Evolutionary conservation across 1,140 invertebrate species (phyloP).

Genomic region (Nasonia longicornis): DNA sequence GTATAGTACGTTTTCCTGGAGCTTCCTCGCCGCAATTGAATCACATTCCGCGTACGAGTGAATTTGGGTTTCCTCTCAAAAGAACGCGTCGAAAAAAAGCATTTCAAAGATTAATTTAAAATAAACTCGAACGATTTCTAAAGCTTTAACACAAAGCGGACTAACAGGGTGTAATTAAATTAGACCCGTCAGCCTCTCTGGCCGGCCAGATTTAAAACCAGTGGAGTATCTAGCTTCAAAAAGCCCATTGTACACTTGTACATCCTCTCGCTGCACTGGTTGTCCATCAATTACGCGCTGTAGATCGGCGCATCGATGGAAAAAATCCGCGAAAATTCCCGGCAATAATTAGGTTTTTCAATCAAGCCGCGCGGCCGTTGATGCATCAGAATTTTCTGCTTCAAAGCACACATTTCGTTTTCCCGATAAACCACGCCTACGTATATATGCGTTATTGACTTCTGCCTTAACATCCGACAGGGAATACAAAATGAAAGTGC

Average conservation of each 20-base stretch:
- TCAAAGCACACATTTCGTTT: not conserved
- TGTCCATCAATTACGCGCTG: not conserved
- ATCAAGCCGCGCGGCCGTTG: not conserved
- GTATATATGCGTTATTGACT: not conserved
- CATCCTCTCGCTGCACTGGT: not conserved
- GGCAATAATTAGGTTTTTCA: not conserved
- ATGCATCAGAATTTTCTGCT: not conserved
- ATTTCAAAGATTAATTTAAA: too few relatives aligned
- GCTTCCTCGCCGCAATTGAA: too few relatives aligned
- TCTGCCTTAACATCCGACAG: not conserved
- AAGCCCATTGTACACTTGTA: not conserved
- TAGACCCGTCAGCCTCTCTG: too few relatives aligned
- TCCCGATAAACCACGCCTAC: too few relatives aligned
- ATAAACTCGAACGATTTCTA: too few relatives aligned
- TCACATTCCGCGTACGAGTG: too few relatives aligned
- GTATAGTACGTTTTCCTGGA: too few relatives aligned
- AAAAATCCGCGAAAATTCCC: not conserved
- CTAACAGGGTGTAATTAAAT: not conserved
- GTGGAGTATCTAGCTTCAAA: not conserved
- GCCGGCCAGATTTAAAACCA: not conserved
- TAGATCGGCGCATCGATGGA: not conserved
- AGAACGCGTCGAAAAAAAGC: too few relatives aligned
- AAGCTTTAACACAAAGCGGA: too few relatives aligned
- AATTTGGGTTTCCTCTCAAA: too few relatives aligned
- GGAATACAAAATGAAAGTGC: conserved; percentile 1